A percentile compares a stretch with the other conserved stretches of the same genome.
Conservation (phyloP, 1,140 invertebrate species). For the Phymastichus coffea region DNA sequence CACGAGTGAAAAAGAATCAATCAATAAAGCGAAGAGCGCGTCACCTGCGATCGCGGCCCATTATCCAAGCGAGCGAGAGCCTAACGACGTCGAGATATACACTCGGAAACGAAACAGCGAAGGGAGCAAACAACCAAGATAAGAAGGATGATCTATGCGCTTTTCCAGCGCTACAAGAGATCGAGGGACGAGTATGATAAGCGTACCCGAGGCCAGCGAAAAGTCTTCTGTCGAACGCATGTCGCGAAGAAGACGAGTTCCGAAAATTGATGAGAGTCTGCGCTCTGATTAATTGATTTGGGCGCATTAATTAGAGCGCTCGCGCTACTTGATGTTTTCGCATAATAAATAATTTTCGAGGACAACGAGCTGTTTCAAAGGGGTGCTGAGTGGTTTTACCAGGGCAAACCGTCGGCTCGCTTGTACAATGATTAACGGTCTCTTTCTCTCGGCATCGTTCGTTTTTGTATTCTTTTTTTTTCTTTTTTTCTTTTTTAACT, state of each 20-base stretch:
- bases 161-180: conserved; percentile 16
- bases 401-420: background rate
- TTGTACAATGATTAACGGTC: conserved; percentile 6
- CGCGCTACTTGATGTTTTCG: too few relatives aligned
- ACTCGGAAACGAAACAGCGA: too few relatives aligned
- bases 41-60: conserved; percentile 17
- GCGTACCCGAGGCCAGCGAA: too few relatives aligned
- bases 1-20: background rate
- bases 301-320: conserved; percentile 23
- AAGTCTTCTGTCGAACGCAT: too few relatives aligned
- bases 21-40: conserved; percentile 4
- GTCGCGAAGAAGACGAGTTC: too few relatives aligned
- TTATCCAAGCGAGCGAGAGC: conserved; percentile 16
- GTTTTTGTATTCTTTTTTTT: background rate
- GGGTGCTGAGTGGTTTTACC: background rate
- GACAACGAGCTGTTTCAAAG: background rate
- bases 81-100: conserved; percentile 2
- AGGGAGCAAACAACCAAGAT: too few relatives aligned
- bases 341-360: too few relatives aligned
- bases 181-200: too few relatives aligned
- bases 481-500: too few relatives aligned
- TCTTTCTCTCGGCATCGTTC: background rate
- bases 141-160: conserved; percentile 14
- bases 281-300: conserved; percentile 26
- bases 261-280: too few relatives aligned